Evolutionary conservation across 1,140 invertebrate species (phyloP), one percentile per base, ranked within the genome.

Genomic region (Lineus longissimus): DNA sequence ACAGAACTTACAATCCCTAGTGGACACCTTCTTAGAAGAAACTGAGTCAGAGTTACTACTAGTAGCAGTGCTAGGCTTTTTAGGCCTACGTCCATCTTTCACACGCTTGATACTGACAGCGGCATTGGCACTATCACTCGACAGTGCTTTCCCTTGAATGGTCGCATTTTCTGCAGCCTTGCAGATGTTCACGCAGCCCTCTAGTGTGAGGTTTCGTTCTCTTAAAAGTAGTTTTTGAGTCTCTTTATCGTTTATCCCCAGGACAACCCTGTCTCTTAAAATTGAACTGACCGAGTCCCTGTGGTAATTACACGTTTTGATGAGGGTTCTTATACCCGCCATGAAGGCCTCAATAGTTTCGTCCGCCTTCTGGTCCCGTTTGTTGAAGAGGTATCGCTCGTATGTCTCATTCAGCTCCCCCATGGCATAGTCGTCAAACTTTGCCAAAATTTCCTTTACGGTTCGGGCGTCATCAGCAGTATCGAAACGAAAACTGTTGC

Each of bases 1-100:
- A 43, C 40, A 43, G n/a, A 43, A 43, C 40, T 43, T 43, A 43
- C 40, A 43, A n/a, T n/a, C n/a, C n/a, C n/a, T n/a, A n/a, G n/a
- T 43, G 11, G 40, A 43, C 19, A 13, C n/a, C n/a, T n/a, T n/a
- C n/a, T n/a, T n/a, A n/a, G n/a, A n/a, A n/a, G n/a, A n/a, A n/a
- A n/a, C n/a, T n/a, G n/a, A n/a, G n/a, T n/a, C n/a, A n/a, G n/a
- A n/a, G n/a, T n/a, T n/a, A n/a, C n/a, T 13, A 13, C 19, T 43
- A 43, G 11, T 19, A 19, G 40, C 40, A 13, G 11, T 13, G 11
- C 19, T 43, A 11, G 40, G 40, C 11, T 13, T 43, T n/a, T n/a
- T n/a, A n/a, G n/a, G n/a, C n/a, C n/a, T n/a, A n/a, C n/a, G n/a
- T n/a, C n/a, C n/a, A n/a, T n/a, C n/a, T 43, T 43, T 43, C 40